A percentile compares a stretch with the other conserved stretches of the same genome.
Conservation (phyloP, 2,888 invertebrate genomes). For the Anthoptus insignis region DNA sequence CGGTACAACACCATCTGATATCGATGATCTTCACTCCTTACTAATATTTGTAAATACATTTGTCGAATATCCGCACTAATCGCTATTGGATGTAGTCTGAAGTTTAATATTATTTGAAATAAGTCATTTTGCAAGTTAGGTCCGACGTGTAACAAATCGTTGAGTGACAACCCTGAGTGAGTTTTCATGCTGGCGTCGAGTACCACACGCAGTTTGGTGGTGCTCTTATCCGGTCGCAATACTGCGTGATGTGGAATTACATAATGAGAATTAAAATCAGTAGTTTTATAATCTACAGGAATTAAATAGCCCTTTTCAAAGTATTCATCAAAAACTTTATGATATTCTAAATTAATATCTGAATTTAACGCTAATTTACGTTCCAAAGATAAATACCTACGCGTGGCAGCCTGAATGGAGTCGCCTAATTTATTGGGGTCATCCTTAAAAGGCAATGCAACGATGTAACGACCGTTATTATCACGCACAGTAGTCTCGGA, state of each 20-base stretch:
- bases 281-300: not conserved
- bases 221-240: not conserved
- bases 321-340: slow-evolving; percentile 13
- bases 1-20: not conserved
- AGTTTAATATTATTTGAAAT: slow-evolving; percentile 7
- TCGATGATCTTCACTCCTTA: no score
- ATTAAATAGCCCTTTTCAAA: not conserved
- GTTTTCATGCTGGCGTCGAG: not conserved
- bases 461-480: not conserved
- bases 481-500: not conserved
- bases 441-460: not conserved
- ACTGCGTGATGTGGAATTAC: not conserved
- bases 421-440: not conserved
- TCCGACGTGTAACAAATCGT: slow-evolving; percentile 7
- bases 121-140: slow-evolving; percentile 10
- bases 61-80: slow-evolving; percentile 4
- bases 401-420: not conserved
- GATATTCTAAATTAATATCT: slow-evolving; percentile 8
- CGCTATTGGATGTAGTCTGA: slow-evolving; percentile 8
- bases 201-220: not conserved
- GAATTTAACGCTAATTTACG: slow-evolving; percentile 11
- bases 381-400: slow-evolving; percentile 26
- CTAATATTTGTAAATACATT: slow-evolving; percentile 3
- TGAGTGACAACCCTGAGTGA: not conserved
- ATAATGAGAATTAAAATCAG: not conserved